phyloP scores from a whole-genome alignment of 2,113 vertebrate genomes.

The Pachyramphus minor region DNA sequence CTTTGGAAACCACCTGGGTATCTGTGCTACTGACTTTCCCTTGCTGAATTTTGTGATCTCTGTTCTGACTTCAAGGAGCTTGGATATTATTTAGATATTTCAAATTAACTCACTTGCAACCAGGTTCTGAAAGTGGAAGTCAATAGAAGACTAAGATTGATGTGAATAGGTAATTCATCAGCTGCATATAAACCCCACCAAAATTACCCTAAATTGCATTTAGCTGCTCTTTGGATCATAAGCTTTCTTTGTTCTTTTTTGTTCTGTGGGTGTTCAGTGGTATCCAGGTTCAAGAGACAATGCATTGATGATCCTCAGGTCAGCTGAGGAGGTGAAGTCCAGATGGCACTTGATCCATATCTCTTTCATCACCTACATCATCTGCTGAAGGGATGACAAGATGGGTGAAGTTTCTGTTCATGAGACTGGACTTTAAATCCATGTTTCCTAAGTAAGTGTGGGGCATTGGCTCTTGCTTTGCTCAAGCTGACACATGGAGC shows the following conservation, averaged over 20 bases:
- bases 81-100: neutral
- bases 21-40: neutral
- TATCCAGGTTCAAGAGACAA: neutral
- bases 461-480: neutral
- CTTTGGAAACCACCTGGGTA: neutral
- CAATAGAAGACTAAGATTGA: neutral
- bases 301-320: neutral
- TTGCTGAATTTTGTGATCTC: neutral
- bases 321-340: neutral
- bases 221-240: neutral
- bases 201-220: neutral
- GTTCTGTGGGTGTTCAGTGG: neutral
- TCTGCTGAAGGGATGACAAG: neutral
- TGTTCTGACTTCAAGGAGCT: neutral
- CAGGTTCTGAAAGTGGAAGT: neutral
- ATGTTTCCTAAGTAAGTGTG: neutral
- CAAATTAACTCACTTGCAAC: neutral
- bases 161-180: neutral
- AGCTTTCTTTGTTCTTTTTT: neutral
- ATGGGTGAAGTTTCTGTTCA: neutral
- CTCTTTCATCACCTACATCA: neutral
- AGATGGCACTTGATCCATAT: neutral
- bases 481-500: neutral
- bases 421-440: neutral
- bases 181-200: neutral